Conservation (phyloP, 2,888 invertebrate species). For the Tipula vernalis region DNA sequence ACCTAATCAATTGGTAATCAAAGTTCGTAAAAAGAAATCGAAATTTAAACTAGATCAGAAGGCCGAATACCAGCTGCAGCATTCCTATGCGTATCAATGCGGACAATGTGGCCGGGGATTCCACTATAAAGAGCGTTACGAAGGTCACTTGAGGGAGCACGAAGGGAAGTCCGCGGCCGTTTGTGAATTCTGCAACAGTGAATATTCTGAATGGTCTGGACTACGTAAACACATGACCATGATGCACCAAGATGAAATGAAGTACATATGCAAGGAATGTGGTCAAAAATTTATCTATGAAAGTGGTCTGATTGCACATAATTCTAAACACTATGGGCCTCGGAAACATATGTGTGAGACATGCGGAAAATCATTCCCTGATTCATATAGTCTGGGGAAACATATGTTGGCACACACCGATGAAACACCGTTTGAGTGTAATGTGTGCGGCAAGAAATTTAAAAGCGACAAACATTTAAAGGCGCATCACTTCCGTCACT, state of each 20-base stretch:
- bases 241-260: background rate
- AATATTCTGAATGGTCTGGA: conserved; percentile 8
- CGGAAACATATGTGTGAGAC: background rate
- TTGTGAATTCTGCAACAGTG: conserved; percentile 6
- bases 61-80: background rate
- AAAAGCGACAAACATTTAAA: background rate
- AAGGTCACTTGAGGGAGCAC: conserved; percentile 7
- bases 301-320: background rate
- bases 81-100: background rate
- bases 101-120: background rate
- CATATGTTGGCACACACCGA: background rate
- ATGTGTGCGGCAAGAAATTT: background rate
- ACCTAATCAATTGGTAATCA: background rate
- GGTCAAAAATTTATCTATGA: conserved; percentile 7
- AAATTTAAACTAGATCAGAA: background rate
- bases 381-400: background rate
- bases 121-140: background rate
- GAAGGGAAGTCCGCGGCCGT: conserved; percentile 7
- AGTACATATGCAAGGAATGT: background rate
- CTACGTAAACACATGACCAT: background rate
- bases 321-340: background rate
- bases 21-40: background rate
- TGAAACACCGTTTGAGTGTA: conserved; percentile 6
- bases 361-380: background rate
- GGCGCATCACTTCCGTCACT: conserved; percentile 5